phyloP scores from a whole-genome alignment of 2,797 vertebrate species.

The Argentina silus region DNA sequence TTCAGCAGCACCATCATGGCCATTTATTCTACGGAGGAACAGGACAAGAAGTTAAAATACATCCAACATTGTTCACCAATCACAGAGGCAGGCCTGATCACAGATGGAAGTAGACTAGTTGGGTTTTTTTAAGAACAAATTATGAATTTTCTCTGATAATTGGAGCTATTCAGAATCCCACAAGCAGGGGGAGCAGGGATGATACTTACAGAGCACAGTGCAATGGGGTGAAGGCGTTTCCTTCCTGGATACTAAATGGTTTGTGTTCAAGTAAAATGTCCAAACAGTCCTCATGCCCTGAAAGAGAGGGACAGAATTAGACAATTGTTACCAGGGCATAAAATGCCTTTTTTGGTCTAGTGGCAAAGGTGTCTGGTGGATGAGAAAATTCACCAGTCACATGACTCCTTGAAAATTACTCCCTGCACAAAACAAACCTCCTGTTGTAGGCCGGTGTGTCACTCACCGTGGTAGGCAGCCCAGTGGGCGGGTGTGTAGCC shows the following conservation, averaged over 20 bases:
- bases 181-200: background rate
- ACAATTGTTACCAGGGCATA: background rate
- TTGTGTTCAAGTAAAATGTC: constrained; percentile 91
- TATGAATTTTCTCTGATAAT: no score
- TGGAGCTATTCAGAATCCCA: no score
- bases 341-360: background rate
- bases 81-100: no score
- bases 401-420: no score
- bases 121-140: no score
- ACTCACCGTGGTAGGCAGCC: constrained; percentile 86
- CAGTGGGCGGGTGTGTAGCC: constrained; percentile 89
- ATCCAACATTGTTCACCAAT: background rate
- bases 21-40: constrained; percentile 79
- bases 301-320: constrained; percentile 9
- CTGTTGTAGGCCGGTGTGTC: background rate
- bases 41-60: background rate
- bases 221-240: constrained; percentile 88
- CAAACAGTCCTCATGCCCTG: constrained; percentile 90
- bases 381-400: no score
- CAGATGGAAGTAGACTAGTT: no score
- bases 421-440: no score
- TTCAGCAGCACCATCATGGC: constrained; percentile 84
- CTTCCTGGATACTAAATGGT: constrained; percentile 85
- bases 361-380: background rate
- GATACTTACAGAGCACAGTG: constrained; percentile 91